These are phyloP conservation scores for Phrynocephalus guinanensis DNA, from an alignment of 2,797 vertebrate species.

Conservation along the genomic window DNA sequence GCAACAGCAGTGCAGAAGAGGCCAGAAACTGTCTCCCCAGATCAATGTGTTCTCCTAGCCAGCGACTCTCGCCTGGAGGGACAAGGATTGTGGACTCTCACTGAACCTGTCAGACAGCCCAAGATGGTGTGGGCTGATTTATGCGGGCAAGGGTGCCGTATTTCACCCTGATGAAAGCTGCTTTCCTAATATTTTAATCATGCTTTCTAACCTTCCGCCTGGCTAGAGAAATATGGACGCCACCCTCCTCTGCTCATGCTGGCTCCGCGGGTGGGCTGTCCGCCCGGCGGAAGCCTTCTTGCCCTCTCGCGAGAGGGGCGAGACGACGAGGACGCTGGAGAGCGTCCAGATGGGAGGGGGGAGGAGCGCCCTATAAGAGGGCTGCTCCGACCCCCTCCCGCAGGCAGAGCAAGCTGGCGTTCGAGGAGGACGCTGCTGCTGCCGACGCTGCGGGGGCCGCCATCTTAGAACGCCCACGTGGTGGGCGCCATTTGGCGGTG, in stretches of 20 bases:
- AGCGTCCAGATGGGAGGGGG: too few species aligned
- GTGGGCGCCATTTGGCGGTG: too few species aligned
- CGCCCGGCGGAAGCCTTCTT: too few species aligned
- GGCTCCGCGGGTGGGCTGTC: too few species aligned
- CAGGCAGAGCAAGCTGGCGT: too few species aligned
- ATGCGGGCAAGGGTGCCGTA: conserved; percentile 41
- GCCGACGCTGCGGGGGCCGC: too few species aligned
- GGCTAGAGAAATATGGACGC: conserved; percentile 17
- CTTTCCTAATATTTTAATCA: conserved; percentile 67
- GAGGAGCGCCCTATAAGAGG: too few species aligned
- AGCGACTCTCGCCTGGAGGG: conserved; percentile 42
- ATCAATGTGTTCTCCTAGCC: conserved; percentile 31
- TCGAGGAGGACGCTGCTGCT: too few species aligned
- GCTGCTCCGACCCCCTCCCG: too few species aligned
- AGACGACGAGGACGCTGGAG: too few species aligned
- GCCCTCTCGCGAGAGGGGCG: too few species aligned
- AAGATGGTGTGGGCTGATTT: conserved; percentile 34
- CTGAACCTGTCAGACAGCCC: conserved; percentile 46
- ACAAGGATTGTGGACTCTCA: conserved; percentile 20
- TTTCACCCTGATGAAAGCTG: conserved; percentile 56
- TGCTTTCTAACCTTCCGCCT: conserved; percentile 52
- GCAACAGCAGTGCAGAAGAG: not conserved
- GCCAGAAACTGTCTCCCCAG: conserved; percentile 20
- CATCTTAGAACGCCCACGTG: too few species aligned
- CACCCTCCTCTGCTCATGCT: conserved; percentile 32